A percentile compares a stretch with the other conserved stretches of the same genome.
Evolutionary conservation across 2,888 invertebrate genomes (phyloP).

Genomic region (Sarcophaga carnaria): DNA sequence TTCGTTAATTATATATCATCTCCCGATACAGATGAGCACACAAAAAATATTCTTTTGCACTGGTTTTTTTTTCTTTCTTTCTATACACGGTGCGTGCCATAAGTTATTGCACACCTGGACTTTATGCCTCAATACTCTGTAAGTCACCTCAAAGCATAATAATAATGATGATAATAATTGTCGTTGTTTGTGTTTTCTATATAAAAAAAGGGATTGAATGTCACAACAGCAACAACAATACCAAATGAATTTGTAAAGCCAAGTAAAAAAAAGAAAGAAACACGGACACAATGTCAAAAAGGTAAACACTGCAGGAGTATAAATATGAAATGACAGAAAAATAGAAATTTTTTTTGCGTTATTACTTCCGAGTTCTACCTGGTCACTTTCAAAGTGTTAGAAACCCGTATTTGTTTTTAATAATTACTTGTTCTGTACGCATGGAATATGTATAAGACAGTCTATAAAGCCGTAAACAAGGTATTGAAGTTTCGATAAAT

Average conservation of each 20-base stretch:
- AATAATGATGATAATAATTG: conserved; percentile 54
- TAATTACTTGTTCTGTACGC: neutral
- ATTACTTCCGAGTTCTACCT: conserved; percentile 72
- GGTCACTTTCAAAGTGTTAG: conserved; percentile 6
- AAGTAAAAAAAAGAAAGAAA: neutral
- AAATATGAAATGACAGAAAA: conserved; percentile 12
- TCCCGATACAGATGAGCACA: neutral
- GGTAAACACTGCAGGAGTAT: conserved; percentile 1
- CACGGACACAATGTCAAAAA: conserved; percentile 13
- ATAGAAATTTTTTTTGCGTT: conserved; percentile 8
- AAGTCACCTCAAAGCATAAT: conserved; percentile 33
- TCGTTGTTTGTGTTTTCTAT: conserved; percentile 33
- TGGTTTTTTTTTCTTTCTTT: neutral
- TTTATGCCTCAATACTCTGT: conserved; percentile 75
- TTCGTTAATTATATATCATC: neutral
- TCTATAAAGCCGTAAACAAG: conserved; percentile 37
- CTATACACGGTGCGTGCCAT: conserved; percentile 72
- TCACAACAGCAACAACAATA: neutral
- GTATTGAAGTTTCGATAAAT: conserved; percentile 33
- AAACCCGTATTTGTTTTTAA: conserved; percentile 30
- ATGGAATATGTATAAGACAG: neutral
- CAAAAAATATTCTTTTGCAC: neutral
- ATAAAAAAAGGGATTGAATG: conserved; percentile 13
- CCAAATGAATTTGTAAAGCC: conserved; percentile 4
- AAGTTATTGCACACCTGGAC: conserved; percentile 73